phyloP scores from a whole-genome alignment of 2,888 invertebrate species.

The Neelides folsomi region DNA sequence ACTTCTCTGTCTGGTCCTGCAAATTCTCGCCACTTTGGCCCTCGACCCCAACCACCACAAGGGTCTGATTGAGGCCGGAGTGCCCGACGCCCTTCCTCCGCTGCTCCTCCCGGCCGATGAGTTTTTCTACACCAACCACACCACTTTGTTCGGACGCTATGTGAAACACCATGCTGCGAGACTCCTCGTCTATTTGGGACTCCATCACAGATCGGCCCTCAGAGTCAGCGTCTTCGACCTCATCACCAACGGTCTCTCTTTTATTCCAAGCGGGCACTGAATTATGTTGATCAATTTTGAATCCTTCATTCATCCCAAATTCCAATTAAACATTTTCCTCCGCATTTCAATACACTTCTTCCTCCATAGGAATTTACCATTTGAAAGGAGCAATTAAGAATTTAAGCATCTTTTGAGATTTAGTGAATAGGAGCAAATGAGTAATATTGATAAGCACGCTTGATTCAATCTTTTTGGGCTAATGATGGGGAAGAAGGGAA shows the following conservation, averaged over 20 bases:
- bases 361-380: no score
- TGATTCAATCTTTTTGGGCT: not conserved
- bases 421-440: no score
- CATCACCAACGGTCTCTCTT: conserved; percentile 40
- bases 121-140: conserved; percentile 55
- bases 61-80: conserved; percentile 44
- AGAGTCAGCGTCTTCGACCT: conserved; percentile 47
- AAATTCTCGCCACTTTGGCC: conserved; percentile 47
- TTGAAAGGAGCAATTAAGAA: no score
- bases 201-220: conserved; percentile 48
- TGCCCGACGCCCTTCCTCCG: conserved; percentile 49
- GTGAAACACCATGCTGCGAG: conserved; percentile 53
- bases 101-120: conserved; percentile 52
- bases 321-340: no score
- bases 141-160: conserved; percentile 49
- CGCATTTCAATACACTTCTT: no score
- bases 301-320: no score
- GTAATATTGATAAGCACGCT: not conserved
- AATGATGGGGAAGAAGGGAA: no score
- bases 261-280: no score
- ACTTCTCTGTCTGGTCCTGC: conserved; percentile 49
- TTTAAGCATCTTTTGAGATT: no score
- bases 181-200: conserved; percentile 50
- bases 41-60: conserved; percentile 46
- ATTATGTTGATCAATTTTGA: no score